phyloP scores from a whole-genome alignment of 2,797 vertebrate genomes.

The Catostomus latipinnis region DNA sequence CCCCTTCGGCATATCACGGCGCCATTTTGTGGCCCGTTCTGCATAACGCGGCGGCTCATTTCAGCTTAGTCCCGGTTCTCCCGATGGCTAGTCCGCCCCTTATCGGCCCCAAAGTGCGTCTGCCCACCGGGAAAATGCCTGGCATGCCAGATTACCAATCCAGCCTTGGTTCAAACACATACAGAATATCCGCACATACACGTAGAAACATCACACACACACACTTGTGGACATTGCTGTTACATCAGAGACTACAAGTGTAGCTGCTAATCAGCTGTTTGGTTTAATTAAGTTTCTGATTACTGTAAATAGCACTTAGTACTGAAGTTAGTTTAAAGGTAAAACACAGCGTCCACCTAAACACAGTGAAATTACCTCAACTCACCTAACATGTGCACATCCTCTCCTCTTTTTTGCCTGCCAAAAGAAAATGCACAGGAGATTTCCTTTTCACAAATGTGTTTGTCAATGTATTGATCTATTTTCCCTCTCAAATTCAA shows the following conservation, averaged over 20 bases:
- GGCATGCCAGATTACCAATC: no score
- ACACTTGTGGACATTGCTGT: conserved; percentile 46
- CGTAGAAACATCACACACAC: conserved; percentile 1
- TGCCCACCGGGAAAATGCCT: no score
- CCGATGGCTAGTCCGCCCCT: no score
- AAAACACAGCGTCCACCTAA: neutral
- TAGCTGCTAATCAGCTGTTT: conserved; percentile 50
- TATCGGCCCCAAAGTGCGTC: no score
- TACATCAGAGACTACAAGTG: conserved; percentile 65
- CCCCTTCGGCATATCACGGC: no score
- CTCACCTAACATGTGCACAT: neutral
- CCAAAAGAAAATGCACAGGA: neutral
- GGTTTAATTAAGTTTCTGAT: conserved; percentile 73
- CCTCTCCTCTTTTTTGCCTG: neutral
- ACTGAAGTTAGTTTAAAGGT: conserved; percentile 52
- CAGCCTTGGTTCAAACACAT: conserved; percentile 14
- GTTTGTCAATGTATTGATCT: neutral
- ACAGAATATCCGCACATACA: conserved; percentile 20
- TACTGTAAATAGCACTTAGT: conserved; percentile 66
- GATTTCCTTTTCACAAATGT: neutral
- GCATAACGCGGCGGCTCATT: no score
- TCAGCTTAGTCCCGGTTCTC: no score
- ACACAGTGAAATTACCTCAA: neutral
- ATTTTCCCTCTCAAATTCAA: neutral
- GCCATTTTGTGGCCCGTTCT: no score